Evolutionary conservation across 2,888 invertebrate species (phyloP), one percentile per base, ranked within the genome.

Genomic region (Nemotelus pantherinus): DNA sequence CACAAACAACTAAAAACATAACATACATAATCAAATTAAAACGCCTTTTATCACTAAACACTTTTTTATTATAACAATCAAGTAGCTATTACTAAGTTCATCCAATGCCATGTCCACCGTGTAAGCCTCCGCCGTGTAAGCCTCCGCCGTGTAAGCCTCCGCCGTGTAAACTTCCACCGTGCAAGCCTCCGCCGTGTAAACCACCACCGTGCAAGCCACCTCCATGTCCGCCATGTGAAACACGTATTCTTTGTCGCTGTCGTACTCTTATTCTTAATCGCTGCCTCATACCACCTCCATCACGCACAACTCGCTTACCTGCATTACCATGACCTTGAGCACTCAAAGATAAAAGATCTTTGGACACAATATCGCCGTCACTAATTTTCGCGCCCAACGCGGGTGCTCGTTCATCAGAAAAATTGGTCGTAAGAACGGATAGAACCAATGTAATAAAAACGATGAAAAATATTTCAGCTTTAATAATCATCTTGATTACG

Each of bases 271-370:
- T 4, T n/a, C 74, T 45, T 58, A 57, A 41, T 7, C 63, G 41
- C 41, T 63, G 43, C 43, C 64, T 64, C 41, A 50, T 48, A 9
- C 81, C 79, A 25, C 75, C 75, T 3, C 80, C 79, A 43, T 79
- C 79, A 25, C 79, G 80, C 39, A 80, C 76, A 25, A 58, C 74
- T 7, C 80, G 78, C 5, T 45, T 44, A 2, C 77, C 78, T 60
- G 71, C 60, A 65, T 80, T 80, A 50, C 57, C 80, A 77, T 80
- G 78, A 58, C 80, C 81, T 77, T 81, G 79, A 58, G 7, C 77
- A 6, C 57, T 67, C 2, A 74, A 72, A 0, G 60, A 25, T 68
- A 79, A 58, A 47, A 78, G 58, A 6, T 7, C 63, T 63, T 71
- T 70, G 25, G 25, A 25, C 4, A 47, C 67, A 25, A 41, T 77